phyloP scores from a whole-genome alignment of 1,140 invertebrate genomes.

The Goniozus legneri region DNA sequence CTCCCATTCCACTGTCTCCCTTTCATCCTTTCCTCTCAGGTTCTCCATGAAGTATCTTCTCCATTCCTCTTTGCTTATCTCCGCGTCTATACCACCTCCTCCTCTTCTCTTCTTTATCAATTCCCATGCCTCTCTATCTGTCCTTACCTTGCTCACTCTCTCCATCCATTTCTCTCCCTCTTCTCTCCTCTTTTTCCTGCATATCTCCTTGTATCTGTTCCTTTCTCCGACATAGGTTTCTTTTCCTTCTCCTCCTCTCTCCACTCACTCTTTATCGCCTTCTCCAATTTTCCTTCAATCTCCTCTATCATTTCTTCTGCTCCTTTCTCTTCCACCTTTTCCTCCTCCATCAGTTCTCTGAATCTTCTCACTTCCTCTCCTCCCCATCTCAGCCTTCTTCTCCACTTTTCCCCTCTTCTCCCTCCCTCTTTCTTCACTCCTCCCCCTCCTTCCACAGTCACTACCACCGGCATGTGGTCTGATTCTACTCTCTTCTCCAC shows the following conservation, averaged over 20 bases:
- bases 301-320: neutral
- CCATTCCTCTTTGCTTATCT: too few relatives aligned
- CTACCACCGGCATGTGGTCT: neutral
- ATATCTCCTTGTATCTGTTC: too few relatives aligned
- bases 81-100: too few relatives aligned
- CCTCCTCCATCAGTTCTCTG: neutral
- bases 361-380: neutral
- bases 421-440: neutral
- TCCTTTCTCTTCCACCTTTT: neutral
- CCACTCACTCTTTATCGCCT: neutral
- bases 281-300: neutral
- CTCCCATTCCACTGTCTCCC: too few relatives aligned
- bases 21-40: too few relatives aligned
- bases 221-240: neutral
- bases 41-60: too few relatives aligned
- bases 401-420: neutral
- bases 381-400: neutral
- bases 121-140: neutral
- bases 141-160: too few relatives aligned
- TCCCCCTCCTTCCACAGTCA: neutral
- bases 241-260: neutral
- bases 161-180: too few relatives aligned
- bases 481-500: neutral
- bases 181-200: neutral
- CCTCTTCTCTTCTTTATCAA: too few relatives aligned